These are phyloP conservation scores for Planiliza haematocheilus DNA, from an alignment of 2,113 vertebrate genomes.

Conservation along the genomic window DNA sequence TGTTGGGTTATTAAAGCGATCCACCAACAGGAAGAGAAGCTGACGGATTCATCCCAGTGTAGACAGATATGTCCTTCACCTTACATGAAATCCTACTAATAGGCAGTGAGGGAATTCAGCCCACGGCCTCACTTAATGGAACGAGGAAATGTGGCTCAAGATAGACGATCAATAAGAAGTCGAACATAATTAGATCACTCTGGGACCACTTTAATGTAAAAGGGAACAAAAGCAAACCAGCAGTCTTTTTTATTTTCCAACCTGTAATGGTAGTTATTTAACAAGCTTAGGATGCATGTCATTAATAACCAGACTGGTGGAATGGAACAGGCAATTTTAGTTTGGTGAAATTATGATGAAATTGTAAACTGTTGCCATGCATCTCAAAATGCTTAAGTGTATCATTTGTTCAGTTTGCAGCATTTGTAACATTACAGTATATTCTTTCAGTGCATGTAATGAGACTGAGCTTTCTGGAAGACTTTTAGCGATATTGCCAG, in stretches of 20 bases:
- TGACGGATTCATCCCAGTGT: slow-evolving; percentile 30
- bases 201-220: slow-evolving; percentile 6
- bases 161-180: slow-evolving; percentile 32
- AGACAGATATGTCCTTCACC: slow-evolving; percentile 47
- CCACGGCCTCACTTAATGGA: slow-evolving; percentile 34
- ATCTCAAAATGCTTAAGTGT: too few relatives aligned
- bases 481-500: too few relatives aligned
- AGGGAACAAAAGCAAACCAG: slow-evolving; percentile 5
- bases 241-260: not conserved
- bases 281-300: not conserved
- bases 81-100: slow-evolving; percentile 45
- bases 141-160: slow-evolving; percentile 48
- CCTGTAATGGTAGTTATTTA: not conserved
- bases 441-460: too few relatives aligned
- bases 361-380: too few relatives aligned
- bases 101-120: slow-evolving; percentile 35
- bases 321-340: too few relatives aligned
- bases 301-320: too few relatives aligned
- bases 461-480: too few relatives aligned
- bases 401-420: too few relatives aligned
- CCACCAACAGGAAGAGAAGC: not conserved
- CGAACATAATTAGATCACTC: slow-evolving; percentile 39
- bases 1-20: slow-evolving; percentile 15
- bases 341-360: too few relatives aligned
- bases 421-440: too few relatives aligned